Base-by-base conservation (phyloP, 2,797 vertebrate genomes). In the Mus caroli region DNA sequence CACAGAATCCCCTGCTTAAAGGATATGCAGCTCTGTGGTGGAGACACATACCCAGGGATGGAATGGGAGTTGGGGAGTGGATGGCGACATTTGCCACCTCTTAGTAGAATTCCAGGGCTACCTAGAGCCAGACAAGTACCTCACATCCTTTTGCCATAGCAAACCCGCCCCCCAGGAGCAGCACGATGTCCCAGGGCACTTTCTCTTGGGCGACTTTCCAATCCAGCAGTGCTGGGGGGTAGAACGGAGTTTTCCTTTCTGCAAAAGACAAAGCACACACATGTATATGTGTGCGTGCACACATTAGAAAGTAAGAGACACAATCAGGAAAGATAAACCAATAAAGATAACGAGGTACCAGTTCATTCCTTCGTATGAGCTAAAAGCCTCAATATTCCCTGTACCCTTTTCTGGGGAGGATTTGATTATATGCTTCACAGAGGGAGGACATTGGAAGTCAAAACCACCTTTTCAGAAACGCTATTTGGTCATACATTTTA, bases 121-220 rank as follows among this genome's bases (percentile, higher is more conserved):
- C 46, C 31, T 20, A 28, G 6, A 28, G 62, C 43, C 17, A 43
- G 24, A 71, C 92, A 69, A 95, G 96, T 99, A 99, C 99, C 98
- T 99, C 99, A 0, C 99, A 99, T 94, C 99, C 99, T 97, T 99
- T 99, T 79, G 99, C 99, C 95, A 99, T 97, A 43, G 99, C 99
- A 95, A 99, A 99, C 28, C 99, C 99, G 37, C 99, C 99, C 80
- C 99, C 99, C 22, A 99, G 99, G 80, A 99, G 99, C 97, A 99
- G 98, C 96, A 99, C 99, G 10, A 99, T 99, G 75, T 98, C 99
- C 99, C 99, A 99, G 13, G 99, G 99, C 97, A 99, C 94, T 98
- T 99, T 99, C 97, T 99, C 99, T 89, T 99, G 99, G 94, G 98
- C 99, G 84, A 98, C 98, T 96, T 99, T 99, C 99, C 99, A 99